Base-by-base conservation (phyloP, 2,888 invertebrate genomes). In the Cinara cedri region DNA sequence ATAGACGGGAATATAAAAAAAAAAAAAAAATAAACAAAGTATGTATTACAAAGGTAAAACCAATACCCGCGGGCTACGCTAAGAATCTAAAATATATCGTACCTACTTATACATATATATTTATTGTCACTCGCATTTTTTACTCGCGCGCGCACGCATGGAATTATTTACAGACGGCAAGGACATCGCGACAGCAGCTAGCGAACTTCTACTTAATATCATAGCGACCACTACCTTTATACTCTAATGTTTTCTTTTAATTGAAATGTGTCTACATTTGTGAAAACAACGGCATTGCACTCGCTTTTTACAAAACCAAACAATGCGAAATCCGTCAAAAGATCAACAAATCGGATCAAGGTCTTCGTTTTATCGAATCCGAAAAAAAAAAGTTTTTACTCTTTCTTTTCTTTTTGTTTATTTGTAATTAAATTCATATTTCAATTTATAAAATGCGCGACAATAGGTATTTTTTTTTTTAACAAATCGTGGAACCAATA, bases 361-460 rank as follows among this genome's bases (percentile, higher is more conserved):
- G 71, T 55, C 21, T 10, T n/a, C 24, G 60, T 24, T 44, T 42
- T 49, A 6, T 70, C 10, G 19, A 42, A 70, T n/a, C 16, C 9
- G 3, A 55, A 34, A 6, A 34, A 34, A 55, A 71, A 71, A 19
- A 54, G 34, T n/a, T 8, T 46, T 13, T 14, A 65, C 44, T 66
- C 16, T 46, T 21, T 0, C 24, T 66, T 49, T 54, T 54, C 34
- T 34, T 34, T 34, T 34, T 34, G 34, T 34, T 42, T 55, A 34
- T 8, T 44, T 54, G 54, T 70, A 71, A 71, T 55, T 71, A 55
- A 55, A 71, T 44, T 16, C 11, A 42, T 34, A 34, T 16, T 44
- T 71, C 16, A n/a, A 55, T 71, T 55, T 11, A 71, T 44, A 71
- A 71, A 55, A 54, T 14, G n/a, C 54, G 42, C 34, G 54, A 54